Evolutionary conservation across 2,888 invertebrate genomes (phyloP).

Genomic region (Sphecodes monilicornis): DNA sequence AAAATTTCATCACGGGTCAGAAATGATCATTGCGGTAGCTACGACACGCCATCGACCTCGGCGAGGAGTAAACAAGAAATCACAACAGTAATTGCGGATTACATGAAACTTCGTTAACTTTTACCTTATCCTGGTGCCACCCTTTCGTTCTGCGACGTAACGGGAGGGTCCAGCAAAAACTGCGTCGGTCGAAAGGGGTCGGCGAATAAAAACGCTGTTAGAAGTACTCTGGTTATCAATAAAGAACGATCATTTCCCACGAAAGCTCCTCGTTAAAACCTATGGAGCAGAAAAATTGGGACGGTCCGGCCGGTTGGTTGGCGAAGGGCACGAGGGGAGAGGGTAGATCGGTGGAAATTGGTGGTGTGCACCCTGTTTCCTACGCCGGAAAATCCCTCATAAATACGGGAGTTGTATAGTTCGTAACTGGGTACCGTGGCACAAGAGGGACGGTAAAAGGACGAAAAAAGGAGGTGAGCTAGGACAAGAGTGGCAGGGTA

Average conservation of each 20-base stretch:
- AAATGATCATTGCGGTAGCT: too few species aligned
- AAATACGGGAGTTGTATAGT: conserved; percentile 70
- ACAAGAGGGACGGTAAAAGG: conserved; percentile 3
- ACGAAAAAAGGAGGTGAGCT: conserved; percentile 17
- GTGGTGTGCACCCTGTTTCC: conserved; percentile 62
- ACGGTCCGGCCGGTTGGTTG: conserved; percentile 31
- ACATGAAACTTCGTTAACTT: conserved; percentile 19
- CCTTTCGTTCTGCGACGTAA: not conserved
- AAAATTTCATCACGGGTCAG: not conserved
- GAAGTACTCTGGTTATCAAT: conserved; percentile 54
- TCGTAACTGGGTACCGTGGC: conserved; percentile 55
- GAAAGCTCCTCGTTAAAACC: conserved; percentile 67
- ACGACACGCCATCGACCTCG: not conserved
- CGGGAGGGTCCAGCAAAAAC: not conserved
- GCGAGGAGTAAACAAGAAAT: conserved; percentile 6
- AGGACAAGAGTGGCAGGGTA: conserved; percentile 35
- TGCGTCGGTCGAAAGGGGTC: not conserved
- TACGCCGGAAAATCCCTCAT: conserved; percentile 70
- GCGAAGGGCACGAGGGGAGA: not conserved
- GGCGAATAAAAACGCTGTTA: conserved; percentile 53
- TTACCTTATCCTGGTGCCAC: not conserved
- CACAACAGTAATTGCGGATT: conserved; percentile 2
- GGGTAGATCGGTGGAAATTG: conserved; percentile 69
- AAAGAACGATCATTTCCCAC: conserved; percentile 59
- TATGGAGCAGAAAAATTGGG: conserved; percentile 74